Evolutionary conservation across 2,797 vertebrate genomes (phyloP), one percentile per base, ranked within the genome.

Genomic region (Gymnocypris eckloni): DNA sequence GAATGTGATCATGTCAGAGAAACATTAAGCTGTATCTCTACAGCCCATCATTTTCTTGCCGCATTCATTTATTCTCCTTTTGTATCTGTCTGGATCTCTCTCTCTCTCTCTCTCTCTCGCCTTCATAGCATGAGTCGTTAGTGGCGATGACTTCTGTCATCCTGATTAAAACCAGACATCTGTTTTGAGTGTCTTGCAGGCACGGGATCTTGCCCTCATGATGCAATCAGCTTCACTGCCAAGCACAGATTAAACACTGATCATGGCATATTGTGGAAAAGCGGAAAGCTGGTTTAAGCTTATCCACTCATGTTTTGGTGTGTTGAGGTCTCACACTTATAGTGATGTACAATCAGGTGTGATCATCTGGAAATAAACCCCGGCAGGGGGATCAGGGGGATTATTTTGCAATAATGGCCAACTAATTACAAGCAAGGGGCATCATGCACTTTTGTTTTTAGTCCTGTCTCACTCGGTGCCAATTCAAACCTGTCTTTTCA

Each of bases 81-180:
- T 82, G 22, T 28, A 22, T 59, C 72, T 1, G 13, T 37, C 80
- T 82, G 25, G 9, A 28, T 28, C n/a, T 39, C 28, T 66, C 11
- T 25, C 54, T 33, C 22, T 39, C 41, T 33, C 11, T 25, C 54
- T 33, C 22, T 43, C 61, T 43, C 52, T 33, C 10, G 3, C 2
- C 79, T 20, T 82, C 28, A 73, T 75, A 37, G 64, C 66, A 39
- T 39, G 28, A 83, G 54, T 79, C 22, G 67, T 85, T 56, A 82
- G 37, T 54, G 83, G 82, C 12, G 43, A 83, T 83, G 64, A 86
- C 64, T 66, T 39, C 71, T 79, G 80, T 39, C 66, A 82, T 54
- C 75, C 77, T 66, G 67, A 43, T 86, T 83, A 73, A 82, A 82
- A 54, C 67, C 84, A 69, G 84, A 72, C 84, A 88, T 73, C 75